phyloP scores from a whole-genome alignment of 2,797 vertebrate genomes.

The Brachymystax lenok region DNA sequence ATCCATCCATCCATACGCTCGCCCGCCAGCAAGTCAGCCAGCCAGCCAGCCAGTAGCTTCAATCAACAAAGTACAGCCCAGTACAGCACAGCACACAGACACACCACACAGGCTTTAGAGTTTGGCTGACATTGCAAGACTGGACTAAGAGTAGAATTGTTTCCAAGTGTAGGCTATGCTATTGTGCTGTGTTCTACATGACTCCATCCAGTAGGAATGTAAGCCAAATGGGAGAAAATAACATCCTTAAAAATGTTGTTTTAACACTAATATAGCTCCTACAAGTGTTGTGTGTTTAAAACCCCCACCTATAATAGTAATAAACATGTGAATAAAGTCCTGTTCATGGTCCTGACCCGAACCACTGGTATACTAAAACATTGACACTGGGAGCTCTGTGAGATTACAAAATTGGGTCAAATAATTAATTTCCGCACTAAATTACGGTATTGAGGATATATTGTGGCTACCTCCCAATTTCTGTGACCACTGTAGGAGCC shows the following conservation, averaged over 20 bases:
- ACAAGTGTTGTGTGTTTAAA: background rate
- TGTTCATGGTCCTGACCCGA: no score
- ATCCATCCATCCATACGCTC: background rate
- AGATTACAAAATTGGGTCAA: background rate
- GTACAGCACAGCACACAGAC: no score
- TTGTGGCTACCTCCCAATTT: background rate
- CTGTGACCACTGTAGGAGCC: background rate
- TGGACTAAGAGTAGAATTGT: slow-evolving; percentile 68
- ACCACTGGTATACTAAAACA: no score
- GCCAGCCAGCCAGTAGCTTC: background rate
- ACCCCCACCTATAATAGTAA: background rate
- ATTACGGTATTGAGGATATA: background rate
- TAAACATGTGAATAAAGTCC: background rate
- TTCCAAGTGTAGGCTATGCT: slow-evolving; percentile 61
- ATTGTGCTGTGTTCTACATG: slow-evolving; percentile 66
- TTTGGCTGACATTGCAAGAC: slow-evolving; percentile 71
- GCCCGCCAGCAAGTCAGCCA: background rate
- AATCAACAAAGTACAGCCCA: no score
- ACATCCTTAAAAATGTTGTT: background rate
- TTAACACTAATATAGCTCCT: background rate
- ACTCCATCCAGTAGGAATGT: slow-evolving; percentile 73
- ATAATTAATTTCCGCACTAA: background rate
- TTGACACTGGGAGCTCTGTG: background rate
- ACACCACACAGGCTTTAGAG: slow-evolving; percentile 49
- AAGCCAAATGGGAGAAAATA: slow-evolving; percentile 48